These are phyloP conservation scores for Oxytorus armatus DNA, from an alignment of 2,888 invertebrate species.

Conservation along the genomic window DNA sequence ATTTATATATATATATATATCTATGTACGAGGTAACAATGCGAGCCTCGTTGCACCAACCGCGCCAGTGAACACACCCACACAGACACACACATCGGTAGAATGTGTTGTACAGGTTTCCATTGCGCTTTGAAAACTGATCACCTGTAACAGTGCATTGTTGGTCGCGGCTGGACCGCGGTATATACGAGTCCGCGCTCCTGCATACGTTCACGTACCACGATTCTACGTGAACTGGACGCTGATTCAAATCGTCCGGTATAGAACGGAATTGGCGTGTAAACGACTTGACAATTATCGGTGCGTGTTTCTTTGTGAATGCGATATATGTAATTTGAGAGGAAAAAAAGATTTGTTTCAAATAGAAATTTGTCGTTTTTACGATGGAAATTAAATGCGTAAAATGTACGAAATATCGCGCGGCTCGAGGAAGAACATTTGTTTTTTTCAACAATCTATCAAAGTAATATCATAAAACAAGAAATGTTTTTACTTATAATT, in stretches of 20 bases:
- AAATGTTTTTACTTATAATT: too few species aligned
- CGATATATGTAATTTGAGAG: not conserved
- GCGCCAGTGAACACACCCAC: conserved; percentile 42
- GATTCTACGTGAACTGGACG: conserved; percentile 45
- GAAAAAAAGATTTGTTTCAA: not conserved
- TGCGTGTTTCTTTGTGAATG: not conserved
- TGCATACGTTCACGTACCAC: conserved; percentile 27
- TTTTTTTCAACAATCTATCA: too few species aligned
- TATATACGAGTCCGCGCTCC: conserved; percentile 1
- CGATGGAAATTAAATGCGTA: not conserved
- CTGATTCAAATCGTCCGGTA: conserved; percentile 51
- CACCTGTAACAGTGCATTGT: conserved; percentile 69
- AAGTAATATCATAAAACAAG: too few species aligned
- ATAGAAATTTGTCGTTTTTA: too few species aligned
- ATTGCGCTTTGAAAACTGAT: conserved; percentile 69
- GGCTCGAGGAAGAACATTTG: too few species aligned
- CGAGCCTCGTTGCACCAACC: conserved; percentile 56
- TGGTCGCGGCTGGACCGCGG: conserved; percentile 60
- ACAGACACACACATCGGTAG: not conserved
- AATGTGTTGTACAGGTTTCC: conserved; percentile 53
- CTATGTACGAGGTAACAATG: conserved; percentile 53
- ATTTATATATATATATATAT: too few species aligned
- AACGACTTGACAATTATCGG: conserved; percentile 52
- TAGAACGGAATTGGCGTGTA: conserved; percentile 44
- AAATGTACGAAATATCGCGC: too few species aligned